Conservation (phyloP, 2,113 vertebrate species). For the Elanus axillaris region DNA sequence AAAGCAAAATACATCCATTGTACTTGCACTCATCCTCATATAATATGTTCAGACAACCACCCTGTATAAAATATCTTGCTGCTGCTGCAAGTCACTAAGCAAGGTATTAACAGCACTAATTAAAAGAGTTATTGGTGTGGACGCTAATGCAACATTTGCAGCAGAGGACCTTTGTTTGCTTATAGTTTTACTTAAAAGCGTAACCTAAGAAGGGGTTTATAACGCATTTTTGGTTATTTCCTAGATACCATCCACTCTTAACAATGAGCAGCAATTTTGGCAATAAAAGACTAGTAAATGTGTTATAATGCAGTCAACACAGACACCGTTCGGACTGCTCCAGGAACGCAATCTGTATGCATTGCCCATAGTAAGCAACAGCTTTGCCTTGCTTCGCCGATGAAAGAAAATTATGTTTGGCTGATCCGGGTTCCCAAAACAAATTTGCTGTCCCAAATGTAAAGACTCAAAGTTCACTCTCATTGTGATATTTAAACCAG, state of each 20-base stretch:
- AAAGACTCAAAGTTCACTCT: not conserved
- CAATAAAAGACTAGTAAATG: not conserved
- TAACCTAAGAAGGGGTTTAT: constrained; percentile 3
- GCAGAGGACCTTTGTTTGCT: not conserved
- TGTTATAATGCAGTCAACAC: not conserved
- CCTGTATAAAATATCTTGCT: not conserved
- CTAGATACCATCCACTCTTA: not conserved
- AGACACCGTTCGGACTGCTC: not conserved
- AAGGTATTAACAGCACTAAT: not conserved
- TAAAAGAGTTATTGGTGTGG: not conserved
- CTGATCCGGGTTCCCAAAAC: not conserved
- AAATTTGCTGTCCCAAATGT: not conserved
- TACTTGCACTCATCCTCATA: not conserved
- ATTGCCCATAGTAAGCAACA: not conserved
- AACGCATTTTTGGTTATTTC: not conserved
- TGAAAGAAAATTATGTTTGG: not conserved
- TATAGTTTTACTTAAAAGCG: not conserved
- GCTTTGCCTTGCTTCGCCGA: not conserved
- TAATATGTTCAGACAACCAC: not conserved
- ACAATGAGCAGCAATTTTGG: not conserved
- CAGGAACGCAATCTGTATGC: not conserved
- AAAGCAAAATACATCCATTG: not conserved
- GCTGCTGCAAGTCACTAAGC: not conserved
- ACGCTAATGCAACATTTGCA: not conserved
- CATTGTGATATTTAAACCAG: not conserved